phyloP scores from a whole-genome alignment of 2,888 invertebrate genomes.

The Drosophila barbarae region DNA sequence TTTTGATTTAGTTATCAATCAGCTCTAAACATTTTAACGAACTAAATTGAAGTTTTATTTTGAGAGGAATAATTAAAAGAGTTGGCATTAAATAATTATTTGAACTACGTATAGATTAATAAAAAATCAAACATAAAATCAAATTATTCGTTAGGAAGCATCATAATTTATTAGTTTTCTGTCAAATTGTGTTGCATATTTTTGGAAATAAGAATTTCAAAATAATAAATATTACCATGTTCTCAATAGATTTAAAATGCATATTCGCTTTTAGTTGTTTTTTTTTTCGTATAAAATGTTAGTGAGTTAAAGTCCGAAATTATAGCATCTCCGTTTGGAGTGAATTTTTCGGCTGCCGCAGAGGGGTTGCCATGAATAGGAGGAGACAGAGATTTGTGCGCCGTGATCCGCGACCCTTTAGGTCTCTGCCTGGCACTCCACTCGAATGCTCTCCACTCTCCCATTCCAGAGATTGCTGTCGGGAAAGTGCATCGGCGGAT shows the following conservation, averaged over 20 bases:
- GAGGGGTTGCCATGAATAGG: neutral
- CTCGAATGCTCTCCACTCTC: neutral
- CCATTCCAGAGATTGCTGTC: conserved; percentile 13
- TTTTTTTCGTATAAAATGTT: neutral
- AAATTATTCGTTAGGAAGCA: neutral
- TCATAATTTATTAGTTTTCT: neutral
- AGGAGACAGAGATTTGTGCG: conserved; percentile 23
- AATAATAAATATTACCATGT: neutral
- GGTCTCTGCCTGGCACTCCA: conserved; percentile 23
- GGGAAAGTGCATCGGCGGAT: conserved; percentile 21
- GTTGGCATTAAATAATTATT: neutral
- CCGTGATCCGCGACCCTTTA: conserved; percentile 34
- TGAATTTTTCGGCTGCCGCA: conserved; percentile 21
- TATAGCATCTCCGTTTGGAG: conserved; percentile 20
- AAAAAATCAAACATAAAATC: no score
- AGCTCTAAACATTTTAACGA: neutral
- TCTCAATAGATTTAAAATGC: neutral
- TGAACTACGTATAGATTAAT: no score
- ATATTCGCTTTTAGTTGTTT: neutral
- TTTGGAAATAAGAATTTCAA: neutral
- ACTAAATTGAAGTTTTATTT: neutral
- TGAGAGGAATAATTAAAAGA: neutral
- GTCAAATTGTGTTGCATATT: neutral
- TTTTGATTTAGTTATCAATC: no score
- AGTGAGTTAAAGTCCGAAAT: neutral